These are phyloP conservation scores for roundworm (Caenorhabditis elegans) DNA, from an alignment of 1,140 invertebrate genomes.

Conservation along the genomic window DNA sequence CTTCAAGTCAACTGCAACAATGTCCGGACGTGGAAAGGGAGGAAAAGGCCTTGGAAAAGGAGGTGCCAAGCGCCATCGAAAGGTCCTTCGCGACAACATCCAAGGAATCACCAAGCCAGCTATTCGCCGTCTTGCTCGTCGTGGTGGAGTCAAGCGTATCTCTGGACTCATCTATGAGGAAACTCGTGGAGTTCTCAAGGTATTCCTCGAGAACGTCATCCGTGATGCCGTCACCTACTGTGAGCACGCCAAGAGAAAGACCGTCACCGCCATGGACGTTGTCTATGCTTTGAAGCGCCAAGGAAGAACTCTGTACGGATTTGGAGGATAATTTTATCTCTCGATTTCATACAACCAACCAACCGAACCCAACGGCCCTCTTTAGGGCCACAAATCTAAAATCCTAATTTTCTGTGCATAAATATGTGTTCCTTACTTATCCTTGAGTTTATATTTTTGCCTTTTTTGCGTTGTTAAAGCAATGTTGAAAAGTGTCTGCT, in stretches of 20 bases:
- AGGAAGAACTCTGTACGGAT: constrained; percentile 74
- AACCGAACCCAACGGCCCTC: constrained; percentile 53
- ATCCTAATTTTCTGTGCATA: too few relatives aligned
- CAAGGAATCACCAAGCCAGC: constrained; percentile 75
- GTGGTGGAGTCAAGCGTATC: constrained; percentile 75
- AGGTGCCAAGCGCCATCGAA: constrained; percentile 75
- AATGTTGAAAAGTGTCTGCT: too few relatives aligned
- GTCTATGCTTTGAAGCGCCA: constrained; percentile 81
- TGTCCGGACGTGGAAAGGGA: constrained; percentile 74
- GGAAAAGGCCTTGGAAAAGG: constrained; percentile 75
- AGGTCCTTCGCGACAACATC: constrained; percentile 74
- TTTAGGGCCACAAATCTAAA: constrained; percentile 50
- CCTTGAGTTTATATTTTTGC: too few relatives aligned
- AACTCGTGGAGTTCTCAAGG: constrained; percentile 75
- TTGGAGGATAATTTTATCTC: constrained; percentile 67
- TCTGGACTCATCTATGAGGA: constrained; percentile 75
- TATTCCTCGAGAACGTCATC: constrained; percentile 80
- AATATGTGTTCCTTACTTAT: too few relatives aligned
- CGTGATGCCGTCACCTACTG: constrained; percentile 80
- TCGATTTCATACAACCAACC: too few relatives aligned
- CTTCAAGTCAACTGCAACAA: not conserved
- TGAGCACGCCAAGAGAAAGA: constrained; percentile 80
- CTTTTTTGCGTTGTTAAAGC: too few relatives aligned
- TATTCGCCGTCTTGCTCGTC: constrained; percentile 73
- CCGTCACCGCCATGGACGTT: constrained; percentile 81